Evolutionary conservation across 2,888 invertebrate genomes (phyloP).

Genomic region (Spisula subtruncata): DNA sequence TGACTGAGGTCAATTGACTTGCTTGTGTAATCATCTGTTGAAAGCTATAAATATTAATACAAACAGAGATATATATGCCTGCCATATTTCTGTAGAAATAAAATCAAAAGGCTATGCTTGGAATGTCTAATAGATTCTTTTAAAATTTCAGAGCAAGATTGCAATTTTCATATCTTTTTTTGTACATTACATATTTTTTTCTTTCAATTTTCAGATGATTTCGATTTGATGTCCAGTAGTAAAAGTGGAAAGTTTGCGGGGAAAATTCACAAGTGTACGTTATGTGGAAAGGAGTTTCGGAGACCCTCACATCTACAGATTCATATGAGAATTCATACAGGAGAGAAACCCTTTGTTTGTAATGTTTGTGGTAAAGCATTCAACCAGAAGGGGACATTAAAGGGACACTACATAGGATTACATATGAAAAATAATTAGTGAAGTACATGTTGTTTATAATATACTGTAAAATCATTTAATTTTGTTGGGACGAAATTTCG

Average conservation of each 20-base stretch:
- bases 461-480: conserved; percentile 22
- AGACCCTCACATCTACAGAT: not conserved
- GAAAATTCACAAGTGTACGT: not conserved
- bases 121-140: no score
- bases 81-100: no score
- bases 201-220: not conserved
- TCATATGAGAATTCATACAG: conserved; percentile 45
- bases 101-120: no score
- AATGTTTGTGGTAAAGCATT: conserved; percentile 32
- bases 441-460: no score
- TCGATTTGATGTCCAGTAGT: not conserved
- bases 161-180: not conserved
- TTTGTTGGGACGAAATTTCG: no score
- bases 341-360: conserved; percentile 47
- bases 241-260: not conserved
- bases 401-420: conserved; percentile 21
- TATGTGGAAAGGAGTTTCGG: conserved; percentile 44
- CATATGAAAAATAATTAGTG: conserved; percentile 15
- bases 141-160: not conserved
- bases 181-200: not conserved
- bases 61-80: no score
- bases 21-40: no score
- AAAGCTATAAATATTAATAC: no score
- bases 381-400: conserved; percentile 41
- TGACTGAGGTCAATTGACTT: no score